Base-by-base conservation (phyloP, 1,140 invertebrate genomes). In the Thaumatotibia leucotreta region DNA sequence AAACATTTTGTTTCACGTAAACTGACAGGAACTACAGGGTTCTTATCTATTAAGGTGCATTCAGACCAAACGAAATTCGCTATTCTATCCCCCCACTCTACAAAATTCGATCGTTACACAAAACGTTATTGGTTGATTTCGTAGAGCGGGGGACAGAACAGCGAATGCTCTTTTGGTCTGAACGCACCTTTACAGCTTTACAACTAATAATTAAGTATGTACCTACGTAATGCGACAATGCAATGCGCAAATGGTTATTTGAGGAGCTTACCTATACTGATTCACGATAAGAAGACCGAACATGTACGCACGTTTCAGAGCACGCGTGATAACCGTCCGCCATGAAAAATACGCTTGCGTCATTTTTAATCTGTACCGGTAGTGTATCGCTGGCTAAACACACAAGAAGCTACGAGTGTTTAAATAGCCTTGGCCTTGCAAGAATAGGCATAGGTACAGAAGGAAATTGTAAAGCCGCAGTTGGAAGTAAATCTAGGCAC, bases 401-500 rank as follows among this genome's bases (percentile, higher is more conserved):
- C 14, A 58, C 52, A 58, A 54, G 24, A 58, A 58, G 31, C 31
- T 14, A 67, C 22, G 20, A 66, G 61, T 72, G 66, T 75, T 73
- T 69, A 70, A 58, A 67, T 75, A 76, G 50, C 78, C 78, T 80
- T 80, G 78, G 76, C 78, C 78, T 78, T 80, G 75, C 73, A 63
- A 27, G 52, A 71, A 49, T 23, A 50, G 67, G 69, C 73, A 75
- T 62, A 70, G 67, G 70, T 33, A 63, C 68, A 64, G 70, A 75
- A 20, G 20, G 17, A 33, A 33, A 10, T 76, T 74, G 76, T 77
- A 76, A 74, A 45, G 70, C 65, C 68, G 71, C 61, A 65, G 58
- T 69, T 75, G 62, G 65, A 67, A 72, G 68, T 68, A 70, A 65
- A 66, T 68, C 66, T 66, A 14, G 49, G 29, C 45, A 23, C 62